These are phyloP conservation scores for Polylopha cassiicola DNA, from an alignment of 2,888 invertebrate species.

Conservation along the genomic window DNA sequence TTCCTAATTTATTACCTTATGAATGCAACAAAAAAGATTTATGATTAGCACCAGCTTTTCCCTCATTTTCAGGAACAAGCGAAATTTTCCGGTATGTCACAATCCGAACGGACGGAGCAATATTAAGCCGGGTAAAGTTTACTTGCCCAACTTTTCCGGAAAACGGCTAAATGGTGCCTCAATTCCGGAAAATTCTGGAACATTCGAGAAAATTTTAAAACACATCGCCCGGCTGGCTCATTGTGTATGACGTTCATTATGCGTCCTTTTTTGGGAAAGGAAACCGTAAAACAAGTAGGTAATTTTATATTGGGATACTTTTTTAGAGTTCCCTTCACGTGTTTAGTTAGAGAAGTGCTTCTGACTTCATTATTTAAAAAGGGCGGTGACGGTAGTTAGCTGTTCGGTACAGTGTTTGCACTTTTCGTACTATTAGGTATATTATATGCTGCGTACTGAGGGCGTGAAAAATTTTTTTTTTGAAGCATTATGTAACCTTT, in stretches of 20 bases:
- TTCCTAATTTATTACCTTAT: no score
- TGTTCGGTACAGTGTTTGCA: no score
- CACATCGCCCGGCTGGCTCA: conserved; percentile 16
- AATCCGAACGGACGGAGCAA: conserved; percentile 1
- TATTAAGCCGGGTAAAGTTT: conserved; percentile 10
- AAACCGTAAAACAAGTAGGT: conserved; percentile 12
- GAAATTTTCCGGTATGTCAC: not conserved
- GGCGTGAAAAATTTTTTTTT: no score
- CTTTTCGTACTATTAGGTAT: no score
- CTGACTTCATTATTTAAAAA: no score
- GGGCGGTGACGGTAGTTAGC: no score
- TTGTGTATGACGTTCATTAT: conserved; percentile 21
- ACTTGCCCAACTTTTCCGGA: conserved; percentile 6
- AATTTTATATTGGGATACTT: conserved; percentile 13
- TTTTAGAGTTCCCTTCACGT: conserved; percentile 6
- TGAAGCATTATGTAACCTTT: no score
- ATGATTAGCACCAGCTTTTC: no score
- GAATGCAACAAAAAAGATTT: no score
- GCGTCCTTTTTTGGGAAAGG: conserved; percentile 17
- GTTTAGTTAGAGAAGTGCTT: no score
- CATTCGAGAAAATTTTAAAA: conserved; percentile 12
- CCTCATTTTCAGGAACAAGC: no score
- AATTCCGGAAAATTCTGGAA: conserved; percentile 4
- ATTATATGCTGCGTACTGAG: no score
- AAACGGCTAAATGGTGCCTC: conserved; percentile 8